Evolutionary conservation across 1,140 invertebrate species (phyloP), one percentile per base, ranked within the genome.

Genomic region (Zaprionus africanus): DNA sequence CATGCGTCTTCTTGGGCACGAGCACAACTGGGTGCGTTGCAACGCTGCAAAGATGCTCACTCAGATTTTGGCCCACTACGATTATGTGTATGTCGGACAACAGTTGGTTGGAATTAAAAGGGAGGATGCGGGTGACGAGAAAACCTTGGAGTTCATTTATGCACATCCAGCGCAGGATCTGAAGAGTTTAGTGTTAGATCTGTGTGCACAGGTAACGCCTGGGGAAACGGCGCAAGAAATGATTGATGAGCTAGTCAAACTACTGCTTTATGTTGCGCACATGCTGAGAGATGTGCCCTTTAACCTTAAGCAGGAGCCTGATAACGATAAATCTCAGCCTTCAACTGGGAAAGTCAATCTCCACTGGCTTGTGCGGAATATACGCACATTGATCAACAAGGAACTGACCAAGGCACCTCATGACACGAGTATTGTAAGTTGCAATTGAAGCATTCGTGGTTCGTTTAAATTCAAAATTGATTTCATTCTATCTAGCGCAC

Each of bases 41-140:
- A 94, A 94, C 62, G 94, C 97, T 13, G 94, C 95, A 2, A 96
- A 97, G 90, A 94, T 98, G 43, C 92, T 98, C 24, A 96, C 96
- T 4, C 94, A 95, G 24, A 93, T 98, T 54, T 93, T 98, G 38
- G 93, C 94, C 5, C 83, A 94, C 1, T 94, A 96, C 66, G 94
- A 96, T 75, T 90, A 92, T 63, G 88, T 94, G 19, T 90, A 94
- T 51, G 91, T 93, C 19, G 93, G 93, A 2, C 85, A 94, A 56
- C 68, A 79, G 31, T 9, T 90, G 57, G 41, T 76, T 1, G 81
- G 84, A 2, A 61, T 84, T 9, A 91, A 91, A 34, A 56, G n/a
- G 2, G 81, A 88, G 17, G 22, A 61, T 0, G 19, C 53, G 0
- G 24, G 36, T 1, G 54, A 76, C 0, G 19, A 41, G 5, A 76